A percentile compares a stretch with the other conserved stretches of the same genome.
Conservation (phyloP, 2,113 vertebrate species). For the Origma solitaria region DNA sequence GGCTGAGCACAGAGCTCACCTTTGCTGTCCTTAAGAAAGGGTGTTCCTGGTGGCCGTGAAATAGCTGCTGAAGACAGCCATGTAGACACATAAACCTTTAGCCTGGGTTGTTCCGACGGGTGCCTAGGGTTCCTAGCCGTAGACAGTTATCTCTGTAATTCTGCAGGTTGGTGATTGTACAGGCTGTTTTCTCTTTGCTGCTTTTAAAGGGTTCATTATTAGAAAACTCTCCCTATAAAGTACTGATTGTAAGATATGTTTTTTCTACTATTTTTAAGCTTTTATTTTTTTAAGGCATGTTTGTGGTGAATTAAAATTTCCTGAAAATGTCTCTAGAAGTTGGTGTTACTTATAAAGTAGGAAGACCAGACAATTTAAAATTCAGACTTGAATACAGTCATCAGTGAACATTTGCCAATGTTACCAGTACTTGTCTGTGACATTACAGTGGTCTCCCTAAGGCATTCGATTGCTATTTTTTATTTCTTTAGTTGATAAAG, state of each 20-base stretch:
- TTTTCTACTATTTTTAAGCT: neutral
- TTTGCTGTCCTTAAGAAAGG: neutral
- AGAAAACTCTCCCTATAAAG: neutral
- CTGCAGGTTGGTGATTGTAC: neutral
- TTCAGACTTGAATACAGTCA: neutral
- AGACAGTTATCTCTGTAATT: neutral
- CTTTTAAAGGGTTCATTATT: neutral
- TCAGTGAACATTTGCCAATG: neutral
- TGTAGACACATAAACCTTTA: neutral
- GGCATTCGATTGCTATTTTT: neutral
- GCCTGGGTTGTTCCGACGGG: neutral
- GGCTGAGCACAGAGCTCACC: neutral
- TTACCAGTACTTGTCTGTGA: neutral
- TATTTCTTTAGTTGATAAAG: neutral
- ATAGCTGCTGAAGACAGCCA: neutral
- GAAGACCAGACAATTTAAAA: neutral
- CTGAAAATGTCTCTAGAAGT: neutral
- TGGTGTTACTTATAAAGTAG: neutral
- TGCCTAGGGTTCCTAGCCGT: neutral
- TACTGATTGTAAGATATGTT: neutral
- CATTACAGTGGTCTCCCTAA: neutral
- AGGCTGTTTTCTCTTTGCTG: neutral
- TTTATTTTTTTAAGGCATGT: neutral
- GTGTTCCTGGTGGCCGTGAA: neutral
- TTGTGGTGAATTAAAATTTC: neutral